These are phyloP conservation scores for Urechis unicinctus DNA, from an alignment of 2,888 invertebrate genomes.

Conservation along the genomic window DNA sequence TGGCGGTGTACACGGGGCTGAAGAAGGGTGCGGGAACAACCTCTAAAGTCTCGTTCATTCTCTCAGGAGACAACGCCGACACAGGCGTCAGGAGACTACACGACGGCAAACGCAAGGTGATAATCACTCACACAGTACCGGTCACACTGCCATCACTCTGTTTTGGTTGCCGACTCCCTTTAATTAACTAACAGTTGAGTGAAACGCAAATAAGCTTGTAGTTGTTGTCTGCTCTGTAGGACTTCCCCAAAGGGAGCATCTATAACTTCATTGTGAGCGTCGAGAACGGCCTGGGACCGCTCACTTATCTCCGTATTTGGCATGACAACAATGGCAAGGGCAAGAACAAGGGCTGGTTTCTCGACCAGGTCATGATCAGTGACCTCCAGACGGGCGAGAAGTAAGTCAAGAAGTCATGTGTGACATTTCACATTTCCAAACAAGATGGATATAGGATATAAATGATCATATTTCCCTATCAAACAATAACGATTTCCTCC, in stretches of 20 bases:
- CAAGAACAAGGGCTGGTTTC: slow-evolving; percentile 42
- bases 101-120: slow-evolving; percentile 46
- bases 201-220: not conserved
- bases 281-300: slow-evolving; percentile 39
- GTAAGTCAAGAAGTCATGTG: slow-evolving; percentile 24
- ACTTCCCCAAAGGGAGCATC: slow-evolving; percentile 39
- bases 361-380: slow-evolving; percentile 42
- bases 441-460: too few species aligned
- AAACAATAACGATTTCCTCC: too few species aligned
- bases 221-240: slow-evolving; percentile 23
- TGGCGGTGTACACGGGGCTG: slow-evolving; percentile 50
- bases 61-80: slow-evolving; percentile 45
- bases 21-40: slow-evolving; percentile 38
- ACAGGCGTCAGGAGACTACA: slow-evolving; percentile 42
- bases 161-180: not conserved
- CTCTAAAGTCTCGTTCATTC: slow-evolving; percentile 43
- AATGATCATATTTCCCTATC: too few species aligned
- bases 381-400: slow-evolving; percentile 48
- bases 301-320: slow-evolving; percentile 47
- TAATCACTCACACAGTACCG: too few species aligned
- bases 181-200: not conserved
- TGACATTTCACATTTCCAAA: too few species aligned
- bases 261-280: slow-evolving; percentile 46
- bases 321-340: slow-evolving; percentile 47
- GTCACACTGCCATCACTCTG: not conserved